A percentile compares a stretch with the other conserved stretches of the same genome.
These are phyloP conservation scores for Sipha maydis DNA, from an alignment of 2,888 invertebrate species.

Conservation along the genomic window DNA sequence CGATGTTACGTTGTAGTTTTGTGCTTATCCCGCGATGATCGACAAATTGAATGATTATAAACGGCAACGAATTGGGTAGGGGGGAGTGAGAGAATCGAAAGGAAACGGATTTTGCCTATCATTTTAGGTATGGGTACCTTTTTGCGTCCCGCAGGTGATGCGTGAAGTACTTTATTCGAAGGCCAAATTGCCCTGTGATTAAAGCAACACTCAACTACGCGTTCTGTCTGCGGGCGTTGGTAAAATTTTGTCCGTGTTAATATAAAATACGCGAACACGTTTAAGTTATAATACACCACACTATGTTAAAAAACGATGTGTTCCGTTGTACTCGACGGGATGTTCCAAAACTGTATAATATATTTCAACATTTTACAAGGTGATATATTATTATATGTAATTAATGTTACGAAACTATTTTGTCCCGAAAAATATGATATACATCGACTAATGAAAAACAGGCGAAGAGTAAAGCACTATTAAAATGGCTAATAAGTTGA, in stretches of 20 bases:
- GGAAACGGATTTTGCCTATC: constrained; percentile 44
- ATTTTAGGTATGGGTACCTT: constrained; percentile 23
- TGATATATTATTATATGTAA: not conserved
- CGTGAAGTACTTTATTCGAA: not conserved
- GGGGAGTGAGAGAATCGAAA: constrained; percentile 1
- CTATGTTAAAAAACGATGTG: not conserved
- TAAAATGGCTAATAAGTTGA: constrained; percentile 33
- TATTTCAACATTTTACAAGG: not conserved
- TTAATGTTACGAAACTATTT: not conserved
- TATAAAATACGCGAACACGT: not conserved
- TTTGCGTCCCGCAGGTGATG: constrained; percentile 21
- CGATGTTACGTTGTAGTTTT: constrained; percentile 16
- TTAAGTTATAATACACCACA: no score
- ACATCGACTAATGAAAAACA: constrained; percentile 37
- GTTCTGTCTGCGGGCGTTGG: not conserved
- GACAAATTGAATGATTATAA: constrained; percentile 55
- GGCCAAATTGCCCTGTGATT: not conserved
- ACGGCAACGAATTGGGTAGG: not conserved
- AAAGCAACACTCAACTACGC: not conserved
- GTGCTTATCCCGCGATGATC: constrained; percentile 47
- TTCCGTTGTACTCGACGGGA: no score
- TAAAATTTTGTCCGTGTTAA: not conserved
- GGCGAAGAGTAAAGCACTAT: constrained; percentile 43
- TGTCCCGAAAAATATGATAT: constrained; percentile 16
- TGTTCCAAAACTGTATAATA: not conserved